Conservation (phyloP, 2,113 vertebrate genomes). For the Stomatorhinus ivindoensis region DNA sequence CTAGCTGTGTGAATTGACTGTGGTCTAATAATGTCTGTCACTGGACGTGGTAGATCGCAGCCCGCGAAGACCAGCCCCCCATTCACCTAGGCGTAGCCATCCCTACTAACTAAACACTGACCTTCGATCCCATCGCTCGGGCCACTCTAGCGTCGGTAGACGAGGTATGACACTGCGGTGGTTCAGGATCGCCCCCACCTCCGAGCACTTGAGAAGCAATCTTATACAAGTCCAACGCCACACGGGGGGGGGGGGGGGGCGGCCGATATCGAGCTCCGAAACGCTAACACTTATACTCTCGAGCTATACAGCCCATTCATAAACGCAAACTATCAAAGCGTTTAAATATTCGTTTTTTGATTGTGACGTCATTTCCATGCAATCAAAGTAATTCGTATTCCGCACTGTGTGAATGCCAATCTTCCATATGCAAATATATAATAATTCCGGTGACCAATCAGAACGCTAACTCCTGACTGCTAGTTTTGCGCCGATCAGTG, state of each 20-base stretch:
- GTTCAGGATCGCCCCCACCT: not conserved
- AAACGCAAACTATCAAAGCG: not conserved
- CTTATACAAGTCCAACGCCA: not conserved
- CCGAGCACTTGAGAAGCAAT: not conserved
- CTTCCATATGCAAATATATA: not conserved
- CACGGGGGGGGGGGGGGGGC: not conserved
- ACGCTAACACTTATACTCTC: not conserved
- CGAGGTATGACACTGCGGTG: not conserved
- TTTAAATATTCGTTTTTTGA: not conserved
- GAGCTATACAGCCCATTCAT: not conserved
- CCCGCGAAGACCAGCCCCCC: not conserved
- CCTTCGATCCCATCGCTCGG: not conserved
- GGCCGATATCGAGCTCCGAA: not conserved
- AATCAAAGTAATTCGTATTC: not conserved
- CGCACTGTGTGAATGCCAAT: not conserved
- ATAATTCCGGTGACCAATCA: not conserved
- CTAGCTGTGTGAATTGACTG: not conserved
- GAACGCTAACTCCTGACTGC: not conserved
- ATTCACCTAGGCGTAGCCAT: not conserved
- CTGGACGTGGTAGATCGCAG: not conserved
- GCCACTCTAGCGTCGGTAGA: not conserved
- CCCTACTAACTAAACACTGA: not conserved
- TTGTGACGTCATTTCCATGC: not conserved
- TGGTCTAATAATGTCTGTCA: not conserved
- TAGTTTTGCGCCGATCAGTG: not conserved